Base-by-base conservation (phyloP, 1,140 invertebrate species). In the Aphis gossypii region DNA sequence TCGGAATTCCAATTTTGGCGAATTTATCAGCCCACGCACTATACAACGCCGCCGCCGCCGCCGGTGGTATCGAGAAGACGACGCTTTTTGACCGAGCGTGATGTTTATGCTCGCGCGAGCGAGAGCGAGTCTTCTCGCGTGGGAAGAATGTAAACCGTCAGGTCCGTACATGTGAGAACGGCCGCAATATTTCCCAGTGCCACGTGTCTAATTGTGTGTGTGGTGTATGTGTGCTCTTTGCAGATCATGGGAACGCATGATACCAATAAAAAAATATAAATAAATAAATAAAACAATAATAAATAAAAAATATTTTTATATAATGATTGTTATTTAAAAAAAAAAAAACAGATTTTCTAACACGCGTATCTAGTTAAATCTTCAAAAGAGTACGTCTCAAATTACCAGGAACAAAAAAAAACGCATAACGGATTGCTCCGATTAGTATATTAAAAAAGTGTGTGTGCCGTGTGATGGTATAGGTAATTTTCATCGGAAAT, bases 1-100 rank as follows among this genome's bases (percentile, higher is more conserved):
- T 90, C 23, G 88, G 88, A 60, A 90, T 90, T 90, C 38, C 51
- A 41, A 90, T 90, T 90, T 90, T 60, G 88, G 88, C 88, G 88
- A 41, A 90, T 90, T 41, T 60, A 25, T 90, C 35, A 8, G 88
- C 54, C 35, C 38, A 60, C 38, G 38, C 35, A 54, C n/a, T 35
- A 23, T 41, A 54, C 2, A 35, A 89, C 18, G 20, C 44, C 87
- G 46, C 14, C 9, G 46, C 14, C 9, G 18, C 44, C 87, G 48
- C 51, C 23, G 35, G 46, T 48, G 46, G 18, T 35, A 35, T 21
- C 35, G 48, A n/a, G n/a, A 76, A 76, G 60, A 76, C 4, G 60
- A 76, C n/a, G 60, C 60, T n/a, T 76, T 76, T 14, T 35, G n/a
- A 18, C 14, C 14, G 14, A 76, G 14, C 60, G 60, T 4, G 30